phyloP scores from a whole-genome alignment of 2,888 invertebrate species.

The Lasioglossum morio region DNA sequence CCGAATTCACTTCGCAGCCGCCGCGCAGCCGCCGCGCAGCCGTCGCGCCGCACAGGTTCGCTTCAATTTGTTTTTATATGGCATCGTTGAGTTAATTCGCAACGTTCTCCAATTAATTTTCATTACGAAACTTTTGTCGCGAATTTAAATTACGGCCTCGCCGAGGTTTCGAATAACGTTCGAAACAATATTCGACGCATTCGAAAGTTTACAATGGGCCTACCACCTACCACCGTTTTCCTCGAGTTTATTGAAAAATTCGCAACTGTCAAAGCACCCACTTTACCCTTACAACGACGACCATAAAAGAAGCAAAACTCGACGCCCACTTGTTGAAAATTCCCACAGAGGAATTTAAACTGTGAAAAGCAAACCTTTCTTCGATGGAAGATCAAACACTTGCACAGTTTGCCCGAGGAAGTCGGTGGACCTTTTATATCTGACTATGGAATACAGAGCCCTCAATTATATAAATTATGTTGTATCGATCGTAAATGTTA shows the following conservation, averaged over 20 bases:
- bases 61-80: background rate
- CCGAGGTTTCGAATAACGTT: background rate
- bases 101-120: background rate
- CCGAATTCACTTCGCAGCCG: background rate
- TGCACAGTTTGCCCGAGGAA: background rate
- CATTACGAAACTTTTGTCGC: background rate
- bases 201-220: background rate
- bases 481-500: too few relatives aligned
- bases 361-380: background rate
- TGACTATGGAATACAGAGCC: background rate
- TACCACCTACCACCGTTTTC: too few relatives aligned
- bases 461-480: too few relatives aligned
- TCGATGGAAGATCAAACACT: background rate
- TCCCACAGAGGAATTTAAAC: background rate
- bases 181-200: background rate
- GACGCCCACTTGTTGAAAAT: background rate
- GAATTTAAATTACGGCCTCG: background rate
- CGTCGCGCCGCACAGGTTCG: background rate
- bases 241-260: background rate
- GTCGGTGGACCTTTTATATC: background rate
- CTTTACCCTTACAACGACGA: background rate
- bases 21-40: too few relatives aligned
- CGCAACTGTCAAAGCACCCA: background rate
- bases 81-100: slow-evolving; percentile 2
- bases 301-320: background rate